Conservation (phyloP, 2,113 vertebrate species). For the Odocoileus virginianus region DNA sequence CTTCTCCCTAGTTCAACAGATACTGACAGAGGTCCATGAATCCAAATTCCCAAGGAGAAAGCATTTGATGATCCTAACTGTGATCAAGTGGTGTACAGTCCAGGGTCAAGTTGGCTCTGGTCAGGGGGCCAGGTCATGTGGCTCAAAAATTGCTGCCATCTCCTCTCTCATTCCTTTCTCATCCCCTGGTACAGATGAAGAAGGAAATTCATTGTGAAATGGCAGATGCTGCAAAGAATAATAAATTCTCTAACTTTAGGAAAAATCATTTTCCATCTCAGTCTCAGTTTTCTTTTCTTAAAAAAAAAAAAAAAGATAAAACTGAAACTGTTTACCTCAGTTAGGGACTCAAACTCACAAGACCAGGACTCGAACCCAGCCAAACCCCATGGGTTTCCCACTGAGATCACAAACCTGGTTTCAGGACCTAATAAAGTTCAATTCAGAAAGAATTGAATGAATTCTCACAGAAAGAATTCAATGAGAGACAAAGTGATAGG, state of each 20-base stretch:
- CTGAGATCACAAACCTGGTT: background rate
- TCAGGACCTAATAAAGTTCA: background rate
- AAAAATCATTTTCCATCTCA: background rate
- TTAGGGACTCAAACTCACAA: background rate
- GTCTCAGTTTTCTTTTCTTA: background rate
- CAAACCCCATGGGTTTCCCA: background rate
- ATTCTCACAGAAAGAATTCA: background rate
- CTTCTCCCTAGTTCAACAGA: background rate
- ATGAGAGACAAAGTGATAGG: background rate
- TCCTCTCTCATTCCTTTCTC: background rate
- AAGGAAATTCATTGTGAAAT: too few species aligned
- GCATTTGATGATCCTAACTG: background rate
- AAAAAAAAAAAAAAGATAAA: background rate
- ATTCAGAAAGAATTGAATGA: too few species aligned
- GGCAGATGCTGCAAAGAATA: background rate
- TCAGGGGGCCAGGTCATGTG: background rate
- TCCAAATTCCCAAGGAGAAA: background rate
- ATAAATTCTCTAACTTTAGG: background rate
- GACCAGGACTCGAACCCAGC: background rate
- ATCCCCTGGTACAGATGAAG: too few species aligned
- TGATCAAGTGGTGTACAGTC: background rate
- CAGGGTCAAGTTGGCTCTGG: background rate
- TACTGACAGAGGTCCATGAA: background rate
- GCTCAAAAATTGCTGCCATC: background rate
- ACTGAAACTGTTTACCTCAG: background rate